Conservation (phyloP, 2,888 invertebrate species). For the Lasius fuliginosus region DNA sequence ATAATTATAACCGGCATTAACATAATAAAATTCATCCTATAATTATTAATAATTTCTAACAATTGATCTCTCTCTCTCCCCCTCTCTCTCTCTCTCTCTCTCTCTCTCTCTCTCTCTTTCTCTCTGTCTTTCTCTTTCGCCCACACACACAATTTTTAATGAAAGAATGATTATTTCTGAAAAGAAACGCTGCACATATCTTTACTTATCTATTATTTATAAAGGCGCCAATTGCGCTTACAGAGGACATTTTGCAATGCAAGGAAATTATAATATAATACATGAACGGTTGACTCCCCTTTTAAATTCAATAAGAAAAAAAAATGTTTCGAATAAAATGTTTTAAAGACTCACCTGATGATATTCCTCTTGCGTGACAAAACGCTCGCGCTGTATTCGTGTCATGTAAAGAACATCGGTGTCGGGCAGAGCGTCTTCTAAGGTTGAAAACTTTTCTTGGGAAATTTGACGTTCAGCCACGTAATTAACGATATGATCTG, state of each 20-base stretch:
- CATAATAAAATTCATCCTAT: too few relatives aligned
- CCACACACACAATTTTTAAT: not conserved
- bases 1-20: too few relatives aligned
- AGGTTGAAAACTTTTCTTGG: constrained; percentile 91
- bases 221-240: not conserved
- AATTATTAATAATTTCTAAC: too few relatives aligned
- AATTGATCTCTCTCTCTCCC: too few relatives aligned
- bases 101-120: too few relatives aligned
- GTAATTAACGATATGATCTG: constrained; percentile 93
- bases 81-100: too few relatives aligned
- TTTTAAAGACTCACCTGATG: constrained; percentile 89
- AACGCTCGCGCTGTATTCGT: constrained; percentile 98
- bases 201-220: not conserved
- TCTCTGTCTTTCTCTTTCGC: not conserved
- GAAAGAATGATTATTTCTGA: not conserved
- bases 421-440: constrained; percentile 95
- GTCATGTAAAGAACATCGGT: constrained; percentile 99
- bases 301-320: not conserved
- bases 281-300: not conserved
- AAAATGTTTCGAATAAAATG: not conserved
- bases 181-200: not conserved
- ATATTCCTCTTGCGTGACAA: constrained; percentile 94
- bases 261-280: not conserved
- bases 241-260: not conserved
- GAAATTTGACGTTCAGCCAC: constrained; percentile 92